phyloP scores from a whole-genome alignment of 2,797 vertebrate species.

The Chelon labrosus region DNA sequence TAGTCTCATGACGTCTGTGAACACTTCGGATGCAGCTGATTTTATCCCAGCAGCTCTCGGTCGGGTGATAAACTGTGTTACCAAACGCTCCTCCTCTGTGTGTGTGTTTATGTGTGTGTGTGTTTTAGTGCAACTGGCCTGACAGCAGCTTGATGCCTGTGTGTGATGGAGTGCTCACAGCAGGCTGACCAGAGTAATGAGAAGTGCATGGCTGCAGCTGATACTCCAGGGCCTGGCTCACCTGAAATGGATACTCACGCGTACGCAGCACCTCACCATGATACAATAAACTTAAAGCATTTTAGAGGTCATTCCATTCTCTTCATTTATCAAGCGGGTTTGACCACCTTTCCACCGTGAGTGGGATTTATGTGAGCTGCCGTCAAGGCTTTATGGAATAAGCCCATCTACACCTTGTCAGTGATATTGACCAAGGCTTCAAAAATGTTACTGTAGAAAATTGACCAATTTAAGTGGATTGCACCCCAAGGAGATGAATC shows the following conservation, averaged over 20 bases:
- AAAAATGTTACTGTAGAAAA: conserved; percentile 59
- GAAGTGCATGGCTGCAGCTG: conserved; percentile 70
- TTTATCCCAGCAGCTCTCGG: conserved; percentile 31
- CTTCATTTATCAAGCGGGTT: conserved; percentile 66
- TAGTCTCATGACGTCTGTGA: conserved; percentile 49
- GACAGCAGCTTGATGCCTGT: conserved; percentile 59
- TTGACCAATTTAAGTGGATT: conserved; percentile 59
- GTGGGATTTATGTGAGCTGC: conserved; percentile 56
- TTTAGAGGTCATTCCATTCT: conserved; percentile 64
- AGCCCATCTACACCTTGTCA: conserved; percentile 51
- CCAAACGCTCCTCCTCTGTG: conserved; percentile 14
- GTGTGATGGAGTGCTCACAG: conserved; percentile 75
- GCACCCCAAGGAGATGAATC: conserved; percentile 47
- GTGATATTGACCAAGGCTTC: conserved; percentile 60
- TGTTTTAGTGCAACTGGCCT: conserved; percentile 51
- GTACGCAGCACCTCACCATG: conserved; percentile 41
- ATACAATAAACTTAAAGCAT: conserved; percentile 64
- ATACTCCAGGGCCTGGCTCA: conserved; percentile 54
- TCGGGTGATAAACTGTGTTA: conserved; percentile 46
- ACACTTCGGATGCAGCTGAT: conserved; percentile 43
- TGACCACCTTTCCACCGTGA: conserved; percentile 35
- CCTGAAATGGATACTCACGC: conserved; percentile 61
- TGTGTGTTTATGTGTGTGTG: conserved; percentile 35
- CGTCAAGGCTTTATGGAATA: conserved; percentile 37
- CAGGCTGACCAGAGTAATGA: conserved; percentile 72